phyloP scores from a whole-genome alignment of 2,113 vertebrate genomes.

The Lynx canadensis region DNA sequence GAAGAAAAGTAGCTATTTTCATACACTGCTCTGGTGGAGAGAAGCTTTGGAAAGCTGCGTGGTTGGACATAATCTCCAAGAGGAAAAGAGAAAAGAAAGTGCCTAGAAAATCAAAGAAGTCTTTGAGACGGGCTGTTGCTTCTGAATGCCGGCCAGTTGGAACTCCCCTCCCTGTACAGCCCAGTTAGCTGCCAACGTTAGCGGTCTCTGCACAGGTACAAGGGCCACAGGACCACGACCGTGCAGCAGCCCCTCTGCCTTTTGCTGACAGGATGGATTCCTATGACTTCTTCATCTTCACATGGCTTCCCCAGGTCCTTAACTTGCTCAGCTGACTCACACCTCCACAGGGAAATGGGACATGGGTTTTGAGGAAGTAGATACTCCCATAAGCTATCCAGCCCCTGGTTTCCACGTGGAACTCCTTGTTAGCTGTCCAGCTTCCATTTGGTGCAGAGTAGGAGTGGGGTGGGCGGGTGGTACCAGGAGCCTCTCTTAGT shows the following conservation, averaged over 20 bases:
- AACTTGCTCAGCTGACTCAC: neutral
- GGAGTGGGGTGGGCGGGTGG: neutral
- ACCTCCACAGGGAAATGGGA: neutral
- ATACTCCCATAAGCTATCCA: neutral
- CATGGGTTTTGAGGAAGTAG: neutral
- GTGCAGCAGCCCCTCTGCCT: neutral
- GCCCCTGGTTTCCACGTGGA: neutral
- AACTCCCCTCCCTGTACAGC: too few relatives aligned
- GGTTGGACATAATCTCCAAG: neutral
- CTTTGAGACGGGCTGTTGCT: accelerated
- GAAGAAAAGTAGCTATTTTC: neutral
- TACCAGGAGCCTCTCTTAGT: neutral
- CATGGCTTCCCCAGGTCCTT: neutral
- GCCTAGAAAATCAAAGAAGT: neutral
- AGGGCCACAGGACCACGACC: too few relatives aligned
- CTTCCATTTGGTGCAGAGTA: neutral
- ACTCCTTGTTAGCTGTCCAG: neutral
- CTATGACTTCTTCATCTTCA: neutral
- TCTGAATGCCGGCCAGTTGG: neutral
- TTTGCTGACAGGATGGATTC: neutral
- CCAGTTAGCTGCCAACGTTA: neutral
- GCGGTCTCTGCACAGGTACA: accelerated
- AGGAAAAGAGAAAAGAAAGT: neutral
- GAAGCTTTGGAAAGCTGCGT: neutral
- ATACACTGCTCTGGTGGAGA: neutral